Conservation (phyloP, 2,888 invertebrate species). For the Amphimallon solstitiale region DNA sequence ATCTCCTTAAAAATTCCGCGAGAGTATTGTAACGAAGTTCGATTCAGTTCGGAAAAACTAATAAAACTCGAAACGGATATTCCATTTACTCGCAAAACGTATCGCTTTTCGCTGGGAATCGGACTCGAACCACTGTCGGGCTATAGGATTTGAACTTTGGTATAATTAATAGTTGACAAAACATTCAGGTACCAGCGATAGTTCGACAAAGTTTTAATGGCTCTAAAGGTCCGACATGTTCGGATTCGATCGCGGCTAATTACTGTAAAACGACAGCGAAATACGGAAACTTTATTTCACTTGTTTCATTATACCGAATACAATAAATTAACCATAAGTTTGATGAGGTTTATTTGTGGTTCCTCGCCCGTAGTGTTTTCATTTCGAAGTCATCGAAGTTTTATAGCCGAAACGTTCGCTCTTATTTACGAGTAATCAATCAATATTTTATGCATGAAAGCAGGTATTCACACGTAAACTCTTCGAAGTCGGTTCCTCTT, state of each 20-base stretch:
- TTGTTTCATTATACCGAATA: neutral
- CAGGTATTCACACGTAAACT: neutral
- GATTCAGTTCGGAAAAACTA: too few relatives aligned
- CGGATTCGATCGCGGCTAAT: conserved; percentile 5
- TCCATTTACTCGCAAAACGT: neutral
- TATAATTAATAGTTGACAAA: conserved; percentile 14
- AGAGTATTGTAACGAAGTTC: too few relatives aligned
- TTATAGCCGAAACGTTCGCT: too few relatives aligned
- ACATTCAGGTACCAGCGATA: neutral
- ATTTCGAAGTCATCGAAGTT: too few relatives aligned
- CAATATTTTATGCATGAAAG: neutral
- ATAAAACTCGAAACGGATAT: too few relatives aligned
- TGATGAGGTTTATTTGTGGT: too few relatives aligned
- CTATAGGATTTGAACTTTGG: neutral
- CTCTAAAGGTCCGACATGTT: neutral
- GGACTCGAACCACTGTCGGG: neutral
- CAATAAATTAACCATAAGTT: too few relatives aligned
- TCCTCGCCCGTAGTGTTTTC: too few relatives aligned
- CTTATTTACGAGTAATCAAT: neutral
- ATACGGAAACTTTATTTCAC: conserved; percentile 2
- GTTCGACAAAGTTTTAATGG: conserved; percentile 11
- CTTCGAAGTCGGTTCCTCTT: too few relatives aligned
- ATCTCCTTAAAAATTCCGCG: too few relatives aligned
- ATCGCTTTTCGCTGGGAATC: conserved; percentile 1
- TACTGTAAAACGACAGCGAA: neutral